These are phyloP conservation scores for Tauraco erythrolophus DNA, from an alignment of 2,113 vertebrate genomes.

Conservation along the genomic window DNA sequence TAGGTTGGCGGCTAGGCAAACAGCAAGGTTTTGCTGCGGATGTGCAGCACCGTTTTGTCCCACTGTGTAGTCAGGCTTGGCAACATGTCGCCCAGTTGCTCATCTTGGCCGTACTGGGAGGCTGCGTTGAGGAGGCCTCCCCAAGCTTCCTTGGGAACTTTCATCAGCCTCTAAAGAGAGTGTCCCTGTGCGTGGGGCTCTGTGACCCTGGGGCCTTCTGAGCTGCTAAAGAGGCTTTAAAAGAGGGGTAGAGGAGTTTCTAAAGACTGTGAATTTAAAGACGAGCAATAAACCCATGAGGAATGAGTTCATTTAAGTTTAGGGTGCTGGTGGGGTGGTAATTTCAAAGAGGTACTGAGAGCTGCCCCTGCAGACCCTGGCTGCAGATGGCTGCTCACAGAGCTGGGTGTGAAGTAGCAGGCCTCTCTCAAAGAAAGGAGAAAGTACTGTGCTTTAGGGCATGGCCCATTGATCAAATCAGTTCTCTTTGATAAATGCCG, in stretches of 20 bases:
- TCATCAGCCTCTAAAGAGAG: not conserved
- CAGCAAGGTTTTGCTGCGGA: not conserved
- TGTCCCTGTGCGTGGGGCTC: rapidly evolving
- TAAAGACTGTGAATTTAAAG: not conserved
- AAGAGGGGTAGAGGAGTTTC: not conserved
- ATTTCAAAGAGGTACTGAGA: not conserved
- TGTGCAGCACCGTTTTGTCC: not conserved
- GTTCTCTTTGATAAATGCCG: not conserved
- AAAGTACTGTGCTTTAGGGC: not conserved
- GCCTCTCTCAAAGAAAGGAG: not conserved
- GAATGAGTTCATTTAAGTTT: not conserved
- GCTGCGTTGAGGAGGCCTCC: not conserved
- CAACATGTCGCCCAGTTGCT: rapidly evolving
- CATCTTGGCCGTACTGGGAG: rapidly evolving
- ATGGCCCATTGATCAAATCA: not conserved
- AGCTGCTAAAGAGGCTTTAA: not conserved
- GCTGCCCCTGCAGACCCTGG: not conserved
- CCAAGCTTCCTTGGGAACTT: not conserved
- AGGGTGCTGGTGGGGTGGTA: not conserved
- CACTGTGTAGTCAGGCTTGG: rapidly evolving
- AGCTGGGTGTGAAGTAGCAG: not conserved
- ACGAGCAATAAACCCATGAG: not conserved
- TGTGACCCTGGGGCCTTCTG: not conserved
- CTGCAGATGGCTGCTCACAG: not conserved
- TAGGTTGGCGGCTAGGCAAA: not conserved